These are phyloP conservation scores for Meda fulgida DNA, from an alignment of 2,797 vertebrate genomes.

Conservation along the genomic window DNA sequence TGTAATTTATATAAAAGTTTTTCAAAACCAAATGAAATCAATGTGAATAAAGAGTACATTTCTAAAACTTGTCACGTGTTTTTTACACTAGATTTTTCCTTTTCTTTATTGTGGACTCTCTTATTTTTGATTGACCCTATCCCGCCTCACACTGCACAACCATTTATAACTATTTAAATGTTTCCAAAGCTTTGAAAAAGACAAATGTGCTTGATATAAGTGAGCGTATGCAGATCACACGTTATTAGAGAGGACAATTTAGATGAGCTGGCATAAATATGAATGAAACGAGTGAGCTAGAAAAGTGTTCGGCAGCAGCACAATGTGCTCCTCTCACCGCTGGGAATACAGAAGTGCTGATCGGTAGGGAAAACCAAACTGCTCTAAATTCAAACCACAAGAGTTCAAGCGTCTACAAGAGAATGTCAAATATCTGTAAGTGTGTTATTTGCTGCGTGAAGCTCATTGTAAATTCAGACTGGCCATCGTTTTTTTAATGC, in stretches of 20 bases:
- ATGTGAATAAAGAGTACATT: not conserved
- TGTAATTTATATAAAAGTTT: too few species aligned
- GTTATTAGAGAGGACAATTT: conserved; percentile 56
- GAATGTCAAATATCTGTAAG: conserved; percentile 53
- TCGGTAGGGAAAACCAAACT: conserved; percentile 48
- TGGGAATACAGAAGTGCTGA: conserved; percentile 61
- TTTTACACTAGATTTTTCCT: not conserved
- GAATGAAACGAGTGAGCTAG: conserved; percentile 53
- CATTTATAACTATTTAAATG: conserved; percentile 12
- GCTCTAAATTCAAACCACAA: conserved; percentile 52
- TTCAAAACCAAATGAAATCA: not conserved
- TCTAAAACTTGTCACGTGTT: not conserved
- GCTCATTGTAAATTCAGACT: conserved; percentile 51
- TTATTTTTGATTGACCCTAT: not conserved
- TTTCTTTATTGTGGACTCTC: not conserved
- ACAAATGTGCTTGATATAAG: conserved; percentile 46
- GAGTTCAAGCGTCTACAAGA: conserved; percentile 40
- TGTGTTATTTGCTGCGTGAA: conserved; percentile 49
- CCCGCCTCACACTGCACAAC: not conserved
- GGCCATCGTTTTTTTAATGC: conserved; percentile 33
- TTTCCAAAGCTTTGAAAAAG: conserved; percentile 33
- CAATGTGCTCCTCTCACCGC: conserved; percentile 48
- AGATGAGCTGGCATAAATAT: conserved; percentile 60
- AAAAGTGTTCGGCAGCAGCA: conserved; percentile 49
- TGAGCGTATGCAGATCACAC: conserved; percentile 55